phyloP scores from a whole-genome alignment of 2,113 vertebrate species.

The Illadopsis cleaveri region DNA sequence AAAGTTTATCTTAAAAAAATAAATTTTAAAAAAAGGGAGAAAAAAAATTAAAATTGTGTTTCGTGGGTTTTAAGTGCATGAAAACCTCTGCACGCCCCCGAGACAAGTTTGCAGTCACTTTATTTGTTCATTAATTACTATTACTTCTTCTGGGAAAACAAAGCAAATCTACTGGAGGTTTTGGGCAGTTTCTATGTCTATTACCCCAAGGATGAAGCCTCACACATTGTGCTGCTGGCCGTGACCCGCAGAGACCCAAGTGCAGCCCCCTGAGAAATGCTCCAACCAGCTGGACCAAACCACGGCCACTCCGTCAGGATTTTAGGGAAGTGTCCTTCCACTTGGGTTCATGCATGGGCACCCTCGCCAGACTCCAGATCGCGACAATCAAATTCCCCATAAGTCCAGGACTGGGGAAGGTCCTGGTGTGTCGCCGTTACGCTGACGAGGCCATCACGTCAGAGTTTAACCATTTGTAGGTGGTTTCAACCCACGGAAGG shows the following conservation, averaged over 20 bases:
- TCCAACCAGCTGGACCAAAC: background rate
- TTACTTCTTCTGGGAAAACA: background rate
- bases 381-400: background rate
- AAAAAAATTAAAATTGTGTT: too few species aligned
- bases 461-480: slow-evolving; percentile 53
- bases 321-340: background rate
- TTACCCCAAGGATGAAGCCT: background rate
- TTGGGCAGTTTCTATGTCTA: background rate
- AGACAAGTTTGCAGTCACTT: background rate
- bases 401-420: background rate
- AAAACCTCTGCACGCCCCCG: background rate
- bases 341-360: background rate
- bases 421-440: background rate
- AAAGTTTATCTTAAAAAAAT: background rate
- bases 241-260: background rate
- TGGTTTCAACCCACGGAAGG: background rate
- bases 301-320: accelerated
- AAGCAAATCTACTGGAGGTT: background rate
- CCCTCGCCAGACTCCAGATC: background rate
- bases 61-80: background rate
- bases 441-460: slow-evolving; percentile 34
- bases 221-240: background rate
- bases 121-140: background rate
- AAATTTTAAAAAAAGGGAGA: background rate
- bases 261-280: background rate